These are phyloP conservation scores for Metaphire vulgaris DNA, from an alignment of 1,140 invertebrate genomes.

Conservation along the genomic window DNA sequence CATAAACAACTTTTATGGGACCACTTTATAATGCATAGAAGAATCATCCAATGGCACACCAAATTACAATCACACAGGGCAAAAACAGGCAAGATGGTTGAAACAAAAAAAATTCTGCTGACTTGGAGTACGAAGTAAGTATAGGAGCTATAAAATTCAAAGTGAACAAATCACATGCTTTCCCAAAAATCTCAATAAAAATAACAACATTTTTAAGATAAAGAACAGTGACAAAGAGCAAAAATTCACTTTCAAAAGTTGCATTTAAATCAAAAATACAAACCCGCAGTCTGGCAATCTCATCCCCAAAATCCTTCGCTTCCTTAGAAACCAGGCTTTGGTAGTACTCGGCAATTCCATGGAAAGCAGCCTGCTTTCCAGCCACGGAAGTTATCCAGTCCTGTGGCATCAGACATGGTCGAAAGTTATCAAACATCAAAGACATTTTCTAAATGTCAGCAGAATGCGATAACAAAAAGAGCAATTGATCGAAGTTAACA, in stretches of 20 bases:
- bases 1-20: no score
- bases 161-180: not conserved
- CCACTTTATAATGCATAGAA: no score
- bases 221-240: not conserved
- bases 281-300: slow-evolving; percentile 77
- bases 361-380: slow-evolving; percentile 80
- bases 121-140: no score
- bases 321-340: slow-evolving; percentile 75
- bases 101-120: no score
- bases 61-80: no score
- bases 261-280: no score
- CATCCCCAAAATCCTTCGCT: slow-evolving; percentile 79
- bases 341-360: slow-evolving; percentile 80
- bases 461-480: slow-evolving; percentile 15
- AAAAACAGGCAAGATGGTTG: no score
- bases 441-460: no score
- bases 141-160: not conserved
- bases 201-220: not conserved
- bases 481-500: slow-evolving; percentile 3
- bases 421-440: no score
- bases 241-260: not conserved
- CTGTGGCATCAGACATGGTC: no score
- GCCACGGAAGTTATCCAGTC: slow-evolving; percentile 60
- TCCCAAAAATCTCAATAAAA: not conserved
- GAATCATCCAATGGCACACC: no score